Evolutionary conservation across 2,888 invertebrate species (phyloP).

Genomic region (Gari tellinella): DNA sequence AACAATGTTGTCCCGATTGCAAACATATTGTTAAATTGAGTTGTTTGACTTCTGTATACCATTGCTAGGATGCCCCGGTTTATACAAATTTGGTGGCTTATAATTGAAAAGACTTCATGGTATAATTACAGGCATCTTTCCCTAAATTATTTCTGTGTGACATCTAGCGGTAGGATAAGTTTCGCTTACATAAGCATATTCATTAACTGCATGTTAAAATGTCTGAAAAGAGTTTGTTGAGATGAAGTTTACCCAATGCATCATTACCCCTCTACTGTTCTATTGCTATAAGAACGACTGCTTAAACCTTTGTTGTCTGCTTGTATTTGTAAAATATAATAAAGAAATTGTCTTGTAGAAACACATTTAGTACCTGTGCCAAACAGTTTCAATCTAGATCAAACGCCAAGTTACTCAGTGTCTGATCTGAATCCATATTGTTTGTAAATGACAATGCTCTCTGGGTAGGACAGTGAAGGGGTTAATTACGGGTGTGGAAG

Average conservation of each 20-base stretch:
- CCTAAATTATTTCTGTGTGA: conserved; percentile 10
- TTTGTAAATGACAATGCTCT: too few relatives aligned
- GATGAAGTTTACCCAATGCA: too few relatives aligned
- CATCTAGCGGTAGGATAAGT: conserved; percentile 4
- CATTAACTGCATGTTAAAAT: background rate
- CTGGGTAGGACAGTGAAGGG: too few relatives aligned
- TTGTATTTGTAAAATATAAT: too few relatives aligned
- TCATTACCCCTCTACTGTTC: too few relatives aligned
- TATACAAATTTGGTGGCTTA: background rate
- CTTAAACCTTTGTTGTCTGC: too few relatives aligned
- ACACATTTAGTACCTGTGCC: too few relatives aligned
- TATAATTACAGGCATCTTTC: conserved; percentile 10
- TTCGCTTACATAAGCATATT: conserved; percentile 14
- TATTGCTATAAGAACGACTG: too few relatives aligned
- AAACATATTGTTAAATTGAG: background rate
- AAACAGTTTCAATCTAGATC: too few relatives aligned
- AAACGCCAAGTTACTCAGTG: too few relatives aligned
- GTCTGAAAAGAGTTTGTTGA: conserved; percentile 1
- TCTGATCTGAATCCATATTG: too few relatives aligned
- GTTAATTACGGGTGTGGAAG: conserved; percentile 29
- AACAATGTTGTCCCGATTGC: background rate
- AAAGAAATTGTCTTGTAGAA: too few relatives aligned
- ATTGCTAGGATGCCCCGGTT: background rate
- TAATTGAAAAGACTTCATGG: conserved; percentile 16
- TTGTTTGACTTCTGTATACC: conserved; percentile 1